Base-by-base conservation (phyloP, 2,888 invertebrate genomes). In the Heptascelio sp. region DNA sequence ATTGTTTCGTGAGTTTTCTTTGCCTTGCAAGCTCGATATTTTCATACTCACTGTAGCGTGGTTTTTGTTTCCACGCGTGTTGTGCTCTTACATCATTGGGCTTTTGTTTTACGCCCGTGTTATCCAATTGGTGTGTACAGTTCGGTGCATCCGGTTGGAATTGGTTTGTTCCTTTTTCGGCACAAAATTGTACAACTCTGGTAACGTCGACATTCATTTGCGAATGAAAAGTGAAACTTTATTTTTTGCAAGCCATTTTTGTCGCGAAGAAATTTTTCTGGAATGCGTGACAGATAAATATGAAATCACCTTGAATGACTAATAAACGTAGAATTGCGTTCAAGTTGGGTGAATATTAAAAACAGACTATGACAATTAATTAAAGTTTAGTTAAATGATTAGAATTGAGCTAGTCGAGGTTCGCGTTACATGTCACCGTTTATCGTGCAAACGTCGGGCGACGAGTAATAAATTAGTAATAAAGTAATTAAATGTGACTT, bases 401-500 rank as follows among this genome's bases (percentile, higher is more conserved):
- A 80, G 82, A 78, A 85, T 83, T 82, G 75, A 65, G 49, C 72
- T 64, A 76, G 80, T 65, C 82, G 68, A 68, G 80, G 71, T 60
- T 84, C 68, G 81, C 86, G 86, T 86, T 84, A 84, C 84, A 84
- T 84, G 78, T 80, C 82, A 85, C 80, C 84, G 83, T 85, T 84
- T 84, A 84, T 86, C 87, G 80, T 62, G 84, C 83, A 49, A 85
- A 79, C 80, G 80, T 85, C 77, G 60, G 71, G 51, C 73, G 53
- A 82, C 67, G 79, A 81, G 84, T 85, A 88, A 85, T 87, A 87
- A 82, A 86, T 88, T 87, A 70, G 87, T 85, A 85, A 89, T 86
- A 87, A 87, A 88, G 85, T 89, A 87, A 89, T 89, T 84, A 84
- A 86, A 84, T 82, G 83, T 68, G 71, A 85, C 82, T 86, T 87